Conservation (phyloP, 2,888 invertebrate genomes). For the Melanargia galathea region DNA sequence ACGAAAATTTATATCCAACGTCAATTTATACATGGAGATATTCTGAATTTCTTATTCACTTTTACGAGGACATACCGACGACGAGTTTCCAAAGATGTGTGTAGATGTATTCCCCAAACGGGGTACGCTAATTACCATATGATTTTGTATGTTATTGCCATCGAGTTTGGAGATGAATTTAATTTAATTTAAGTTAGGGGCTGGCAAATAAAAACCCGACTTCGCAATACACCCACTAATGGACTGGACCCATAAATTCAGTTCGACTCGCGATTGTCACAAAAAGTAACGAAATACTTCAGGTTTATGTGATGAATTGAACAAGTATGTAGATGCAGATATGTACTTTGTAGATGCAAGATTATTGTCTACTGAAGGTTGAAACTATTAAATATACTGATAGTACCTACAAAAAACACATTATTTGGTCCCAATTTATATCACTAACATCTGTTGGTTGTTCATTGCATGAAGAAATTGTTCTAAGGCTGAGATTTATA, state of each 20-base stretch:
- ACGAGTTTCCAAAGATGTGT: neutral
- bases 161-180: constrained; percentile 28
- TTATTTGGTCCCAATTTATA: too few species aligned
- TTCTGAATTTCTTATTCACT: constrained; percentile 6
- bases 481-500: too few species aligned
- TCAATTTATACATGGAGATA: constrained; percentile 27
- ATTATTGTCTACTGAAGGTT: neutral
- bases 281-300: constrained; percentile 10
- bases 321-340: too few species aligned
- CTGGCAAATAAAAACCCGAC: constrained; percentile 28
- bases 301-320: neutral
- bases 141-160: constrained; percentile 28
- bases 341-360: too few species aligned
- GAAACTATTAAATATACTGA: neutral
- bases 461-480: neutral
- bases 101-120: neutral
- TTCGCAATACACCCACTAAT: constrained; percentile 23
- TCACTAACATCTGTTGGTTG: too few species aligned
- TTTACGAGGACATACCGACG: neutral
- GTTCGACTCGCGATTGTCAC: constrained; percentile 10
- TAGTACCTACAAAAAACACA: too few species aligned
- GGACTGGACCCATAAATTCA: constrained; percentile 28
- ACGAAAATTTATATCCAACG: constrained; percentile 33
- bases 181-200: constrained; percentile 31
- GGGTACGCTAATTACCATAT: constrained; percentile 27